A percentile compares a stretch with the other conserved stretches of the same genome.
Evolutionary conservation across 1,140 invertebrate species (phyloP).

Genomic region (Piezodorus guildinii): DNA sequence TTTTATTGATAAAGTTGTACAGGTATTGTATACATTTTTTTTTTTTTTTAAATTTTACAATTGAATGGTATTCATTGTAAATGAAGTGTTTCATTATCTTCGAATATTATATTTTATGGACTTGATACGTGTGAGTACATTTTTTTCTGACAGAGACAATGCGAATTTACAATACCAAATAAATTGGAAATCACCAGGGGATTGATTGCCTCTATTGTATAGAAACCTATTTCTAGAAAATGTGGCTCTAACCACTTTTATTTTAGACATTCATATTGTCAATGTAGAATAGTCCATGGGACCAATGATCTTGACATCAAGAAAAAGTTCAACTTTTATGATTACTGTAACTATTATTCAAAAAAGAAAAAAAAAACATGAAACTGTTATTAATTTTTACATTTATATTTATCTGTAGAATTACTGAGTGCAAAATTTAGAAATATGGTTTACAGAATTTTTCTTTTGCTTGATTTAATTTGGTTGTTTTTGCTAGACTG

Average conservation of each 20-base stretch:
- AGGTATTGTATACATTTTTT: background rate
- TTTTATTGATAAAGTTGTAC: no score
- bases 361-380: no score
- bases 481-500: no score
- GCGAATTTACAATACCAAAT: no score
- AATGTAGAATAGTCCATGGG: constrained; percentile 23
- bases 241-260: constrained; percentile 16
- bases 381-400: no score
- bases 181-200: constrained; percentile 2
- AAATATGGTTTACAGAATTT: no score
- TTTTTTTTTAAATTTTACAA: background rate
- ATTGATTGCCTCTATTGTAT: constrained; percentile 3
- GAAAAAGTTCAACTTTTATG: background rate
- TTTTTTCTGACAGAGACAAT: no score
- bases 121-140: background rate
- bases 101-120: constrained; percentile 14
- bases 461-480: no score
- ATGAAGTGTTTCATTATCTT: constrained; percentile 5
- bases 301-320: constrained; percentile 16
- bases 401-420: no score
- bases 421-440: no score
- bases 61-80: background rate
- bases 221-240: constrained; percentile 9
- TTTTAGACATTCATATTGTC: constrained; percentile 13
- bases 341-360: background rate